Conservation (phyloP, 30 jellyfish, hydroid and myxozoan genomes). For the Aurelia sp. region DNA sequence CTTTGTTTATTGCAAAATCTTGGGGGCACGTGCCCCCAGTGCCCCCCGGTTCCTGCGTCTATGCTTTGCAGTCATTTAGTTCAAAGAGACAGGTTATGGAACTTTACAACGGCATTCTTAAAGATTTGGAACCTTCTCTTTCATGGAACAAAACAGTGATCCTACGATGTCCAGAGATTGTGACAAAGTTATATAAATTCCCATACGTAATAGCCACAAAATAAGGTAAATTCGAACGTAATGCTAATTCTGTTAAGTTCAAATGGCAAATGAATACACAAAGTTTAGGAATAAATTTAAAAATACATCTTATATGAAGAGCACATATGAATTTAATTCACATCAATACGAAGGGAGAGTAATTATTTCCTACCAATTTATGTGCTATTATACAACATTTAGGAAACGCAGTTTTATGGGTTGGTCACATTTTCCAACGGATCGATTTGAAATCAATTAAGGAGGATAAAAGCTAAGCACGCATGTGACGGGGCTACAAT, state of each 20-base stretch:
- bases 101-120: too few relatives aligned
- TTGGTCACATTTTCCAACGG: neutral
- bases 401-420: slow-evolving; percentile 21
- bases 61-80: too few relatives aligned
- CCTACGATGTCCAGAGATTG: neutral
- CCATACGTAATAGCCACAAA: neutral
- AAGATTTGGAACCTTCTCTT: too few relatives aligned
- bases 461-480: too few relatives aligned
- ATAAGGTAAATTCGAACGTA: slow-evolving; percentile 4
- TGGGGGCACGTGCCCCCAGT: too few relatives aligned
- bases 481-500: too few relatives aligned
- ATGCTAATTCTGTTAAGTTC: neutral
- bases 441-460: too few relatives aligned
- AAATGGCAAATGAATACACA: slow-evolving; percentile 43
- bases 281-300: slow-evolving; percentile 37
- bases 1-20: too few relatives aligned
- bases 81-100: too few relatives aligned
- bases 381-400: slow-evolving; percentile 32
- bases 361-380: slow-evolving; percentile 25
- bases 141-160: too few relatives aligned
- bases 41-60: too few relatives aligned
- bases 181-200: neutral
- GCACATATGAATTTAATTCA: slow-evolving; percentile 58
- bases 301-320: slow-evolving; percentile 49
- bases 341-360: slow-evolving; percentile 32